A percentile compares a stretch with the other conserved stretches of the same genome.
Conservation (phyloP, 2,797 vertebrate genomes). For the Florisuga fusca region DNA sequence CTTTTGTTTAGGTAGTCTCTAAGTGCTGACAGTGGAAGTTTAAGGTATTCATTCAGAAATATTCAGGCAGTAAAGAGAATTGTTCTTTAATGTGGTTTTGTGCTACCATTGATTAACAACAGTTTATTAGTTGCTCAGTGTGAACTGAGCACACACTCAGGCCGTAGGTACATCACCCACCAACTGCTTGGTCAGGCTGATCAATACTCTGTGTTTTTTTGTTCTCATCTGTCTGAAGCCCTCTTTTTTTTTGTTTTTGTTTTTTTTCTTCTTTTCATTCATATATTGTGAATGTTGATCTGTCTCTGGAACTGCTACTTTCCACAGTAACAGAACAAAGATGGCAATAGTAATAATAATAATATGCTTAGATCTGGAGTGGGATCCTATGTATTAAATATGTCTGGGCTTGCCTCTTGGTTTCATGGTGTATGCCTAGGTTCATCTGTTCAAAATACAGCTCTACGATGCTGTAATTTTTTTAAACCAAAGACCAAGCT, state of each 20-base stretch:
- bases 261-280: not conserved
- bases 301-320: not conserved
- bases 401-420: not conserved
- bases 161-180: not conserved
- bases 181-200: not conserved
- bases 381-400: not conserved
- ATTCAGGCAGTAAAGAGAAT: not conserved
- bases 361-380: not conserved
- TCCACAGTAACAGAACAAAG: not conserved
- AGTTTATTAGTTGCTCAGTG: not conserved
- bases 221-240: not conserved
- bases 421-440: not conserved
- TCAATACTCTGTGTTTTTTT: not conserved
- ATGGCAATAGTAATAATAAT: not conserved
- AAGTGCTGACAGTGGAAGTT: not conserved
- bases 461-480: not conserved
- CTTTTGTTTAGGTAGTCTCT: not conserved
- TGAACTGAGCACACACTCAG: not conserved
- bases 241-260: not conserved
- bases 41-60: not conserved
- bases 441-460: slow-evolving; percentile 11
- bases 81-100: not conserved
- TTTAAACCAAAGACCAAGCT: not conserved
- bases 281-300: not conserved
- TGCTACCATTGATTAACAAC: not conserved